Evolutionary conservation across 2,888 invertebrate species (phyloP).

Genomic region (Hydroisotoma schaefferi): DNA sequence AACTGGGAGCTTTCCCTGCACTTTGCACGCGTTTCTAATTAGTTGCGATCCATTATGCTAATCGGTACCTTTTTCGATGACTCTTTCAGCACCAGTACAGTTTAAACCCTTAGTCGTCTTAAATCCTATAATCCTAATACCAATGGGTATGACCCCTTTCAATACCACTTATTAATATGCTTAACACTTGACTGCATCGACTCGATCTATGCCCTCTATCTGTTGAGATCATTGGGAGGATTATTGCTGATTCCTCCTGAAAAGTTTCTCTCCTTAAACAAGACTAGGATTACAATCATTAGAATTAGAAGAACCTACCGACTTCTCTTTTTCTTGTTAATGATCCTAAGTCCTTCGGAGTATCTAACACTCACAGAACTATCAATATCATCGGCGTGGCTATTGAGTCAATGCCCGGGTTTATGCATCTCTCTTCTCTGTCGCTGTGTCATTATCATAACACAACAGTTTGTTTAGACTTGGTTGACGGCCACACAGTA

Average conservation of each 20-base stretch:
- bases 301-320: neutral
- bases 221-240: neutral
- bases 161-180: neutral
- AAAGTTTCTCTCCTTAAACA: too few relatives aligned
- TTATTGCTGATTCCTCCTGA: neutral
- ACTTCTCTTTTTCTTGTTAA: neutral
- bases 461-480: conserved; percentile 4
- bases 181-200: neutral
- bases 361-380: neutral
- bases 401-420: too few relatives aligned
- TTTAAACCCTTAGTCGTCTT: too few relatives aligned
- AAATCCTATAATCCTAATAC: too few relatives aligned
- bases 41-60: conserved; percentile 49
- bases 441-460: neutral
- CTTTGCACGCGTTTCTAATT: conserved; percentile 47
- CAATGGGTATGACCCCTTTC: too few relatives aligned
- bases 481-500: neutral
- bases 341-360: too few relatives aligned
- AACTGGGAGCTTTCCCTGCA: conserved; percentile 25
- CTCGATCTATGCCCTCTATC: neutral
- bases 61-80: conserved; percentile 45
- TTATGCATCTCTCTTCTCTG: neutral
- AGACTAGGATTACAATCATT: neutral
- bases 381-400: too few relatives aligned
- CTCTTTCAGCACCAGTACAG: too few relatives aligned